Evolutionary conservation across 2,113 vertebrate genomes (phyloP).

Genomic region (Vanacampus margaritifer): DNA sequence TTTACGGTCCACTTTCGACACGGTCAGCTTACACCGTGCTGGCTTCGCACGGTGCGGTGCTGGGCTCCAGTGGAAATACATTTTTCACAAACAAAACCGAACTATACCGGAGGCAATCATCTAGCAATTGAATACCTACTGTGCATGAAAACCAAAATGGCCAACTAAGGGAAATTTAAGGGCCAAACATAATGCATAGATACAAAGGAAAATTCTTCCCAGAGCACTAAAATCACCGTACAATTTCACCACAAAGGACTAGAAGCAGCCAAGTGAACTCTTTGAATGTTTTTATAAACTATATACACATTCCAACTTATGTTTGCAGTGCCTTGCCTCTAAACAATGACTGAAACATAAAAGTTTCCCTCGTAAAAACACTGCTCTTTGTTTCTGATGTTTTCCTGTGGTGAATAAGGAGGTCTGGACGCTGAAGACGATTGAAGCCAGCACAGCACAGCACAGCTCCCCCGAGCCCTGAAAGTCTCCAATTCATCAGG

Average conservation of each 20-base stretch:
- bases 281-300: conserved; percentile 34
- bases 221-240: conserved; percentile 6
- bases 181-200: neutral
- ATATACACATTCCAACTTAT: conserved; percentile 34
- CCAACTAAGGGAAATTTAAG: neutral
- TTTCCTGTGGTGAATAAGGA: conserved; percentile 46
- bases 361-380: conserved; percentile 51
- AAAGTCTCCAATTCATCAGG: conserved; percentile 13
- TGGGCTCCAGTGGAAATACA: too few relatives aligned
- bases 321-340: conserved; percentile 20
- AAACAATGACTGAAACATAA: conserved; percentile 49
- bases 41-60: too few relatives aligned
- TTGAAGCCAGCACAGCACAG: conserved; percentile 50
- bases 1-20: too few relatives aligned
- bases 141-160: neutral
- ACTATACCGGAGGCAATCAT: too few relatives aligned
- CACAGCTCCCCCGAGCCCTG: conserved; percentile 23
- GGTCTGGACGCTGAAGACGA: conserved; percentile 36
- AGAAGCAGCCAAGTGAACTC: conserved; percentile 30
- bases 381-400: conserved; percentile 56
- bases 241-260: conserved; percentile 25
- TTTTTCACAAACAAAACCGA: too few relatives aligned
- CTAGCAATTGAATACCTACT: too few relatives aligned
- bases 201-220: neutral
- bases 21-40: too few relatives aligned